phyloP scores from a whole-genome alignment of 2,113 vertebrate species.

The Istiophorus platypterus region DNA sequence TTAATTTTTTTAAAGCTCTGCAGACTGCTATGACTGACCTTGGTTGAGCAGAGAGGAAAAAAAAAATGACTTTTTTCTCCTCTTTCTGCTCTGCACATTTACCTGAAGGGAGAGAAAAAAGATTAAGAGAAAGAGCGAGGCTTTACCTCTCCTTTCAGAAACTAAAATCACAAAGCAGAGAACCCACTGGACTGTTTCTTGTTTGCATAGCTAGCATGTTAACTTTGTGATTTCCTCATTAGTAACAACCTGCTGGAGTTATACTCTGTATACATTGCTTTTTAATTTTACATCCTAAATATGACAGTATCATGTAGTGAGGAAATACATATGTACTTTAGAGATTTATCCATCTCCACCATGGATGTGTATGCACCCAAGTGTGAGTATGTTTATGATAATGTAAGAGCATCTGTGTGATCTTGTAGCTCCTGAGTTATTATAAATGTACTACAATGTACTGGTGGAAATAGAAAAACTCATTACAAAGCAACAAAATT shows the following conservation, averaged over 20 bases:
- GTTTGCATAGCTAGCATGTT: constrained; percentile 46
- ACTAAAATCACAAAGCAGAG: constrained; percentile 34
- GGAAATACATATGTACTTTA: constrained; percentile 16
- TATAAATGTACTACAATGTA: background rate
- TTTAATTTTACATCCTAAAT: constrained; percentile 42
- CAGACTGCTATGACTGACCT: constrained; percentile 75
- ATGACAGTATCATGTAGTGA: constrained; percentile 1
- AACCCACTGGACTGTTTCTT: constrained; percentile 33
- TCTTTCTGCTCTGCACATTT: constrained; percentile 22
- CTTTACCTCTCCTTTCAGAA: constrained; percentile 53
- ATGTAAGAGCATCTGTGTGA: background rate
- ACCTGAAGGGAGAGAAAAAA: constrained; percentile 53
- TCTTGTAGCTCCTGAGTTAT: background rate
- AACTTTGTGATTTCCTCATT: constrained; percentile 32
- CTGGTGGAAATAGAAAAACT: background rate
- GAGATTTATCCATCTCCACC: background rate
- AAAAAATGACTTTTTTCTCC: constrained; percentile 32
- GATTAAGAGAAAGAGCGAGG: constrained; percentile 54
- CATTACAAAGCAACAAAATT: too few relatives aligned
- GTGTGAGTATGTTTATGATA: background rate
- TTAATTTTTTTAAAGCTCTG: constrained; percentile 82
- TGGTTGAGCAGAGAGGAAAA: constrained; percentile 47
- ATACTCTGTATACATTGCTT: background rate
- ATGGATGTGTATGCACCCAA: background rate
- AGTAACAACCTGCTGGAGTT: background rate